Percentiles rank a stretch among this genome's conserved stretches.
These are phyloP conservation scores for Crotalus tigris DNA, from an alignment of 2,113 vertebrate genomes.

Conservation along the genomic window DNA sequence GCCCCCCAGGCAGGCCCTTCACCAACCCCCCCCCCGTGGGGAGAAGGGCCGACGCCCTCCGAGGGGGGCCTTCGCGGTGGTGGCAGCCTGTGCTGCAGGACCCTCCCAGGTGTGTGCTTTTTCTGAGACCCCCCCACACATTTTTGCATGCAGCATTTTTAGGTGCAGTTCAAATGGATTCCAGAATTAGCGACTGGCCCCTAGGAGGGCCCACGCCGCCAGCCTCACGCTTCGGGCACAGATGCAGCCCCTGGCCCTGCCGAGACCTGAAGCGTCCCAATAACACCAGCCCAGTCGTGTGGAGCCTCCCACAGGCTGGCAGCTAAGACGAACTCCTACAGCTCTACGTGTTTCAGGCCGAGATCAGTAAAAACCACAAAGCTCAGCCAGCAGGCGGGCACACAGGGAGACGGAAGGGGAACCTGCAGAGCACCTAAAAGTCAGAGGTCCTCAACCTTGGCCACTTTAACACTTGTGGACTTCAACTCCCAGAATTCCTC, in stretches of 20 bases:
- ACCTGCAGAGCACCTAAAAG: neutral
- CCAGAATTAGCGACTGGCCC: neutral
- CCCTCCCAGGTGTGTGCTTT: neutral
- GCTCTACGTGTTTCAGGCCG: neutral
- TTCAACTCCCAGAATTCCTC: too few relatives aligned
- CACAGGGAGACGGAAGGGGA: neutral
- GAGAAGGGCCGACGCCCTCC: too few relatives aligned
- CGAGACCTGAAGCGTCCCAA: neutral
- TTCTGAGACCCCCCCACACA: neutral
- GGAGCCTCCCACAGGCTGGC: neutral
- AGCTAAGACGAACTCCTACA: neutral
- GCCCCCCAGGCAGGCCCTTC: neutral
- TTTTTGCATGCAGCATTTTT: too few relatives aligned
- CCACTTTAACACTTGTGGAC: too few relatives aligned
- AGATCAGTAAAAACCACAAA: neutral
- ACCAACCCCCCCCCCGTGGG: neutral
- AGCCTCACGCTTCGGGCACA: neutral
- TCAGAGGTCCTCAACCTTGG: too few relatives aligned
- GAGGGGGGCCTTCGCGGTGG: neutral
- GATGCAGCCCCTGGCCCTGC: neutral
- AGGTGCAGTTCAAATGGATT: neutral
- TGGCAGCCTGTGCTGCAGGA: neutral
- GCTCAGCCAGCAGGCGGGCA: rapidly evolving
- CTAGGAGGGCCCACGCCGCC: neutral
- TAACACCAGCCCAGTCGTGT: rapidly evolving